These are phyloP conservation scores for Ephestia elutella DNA, from an alignment of 1,140 invertebrate genomes.

Conservation along the genomic window DNA sequence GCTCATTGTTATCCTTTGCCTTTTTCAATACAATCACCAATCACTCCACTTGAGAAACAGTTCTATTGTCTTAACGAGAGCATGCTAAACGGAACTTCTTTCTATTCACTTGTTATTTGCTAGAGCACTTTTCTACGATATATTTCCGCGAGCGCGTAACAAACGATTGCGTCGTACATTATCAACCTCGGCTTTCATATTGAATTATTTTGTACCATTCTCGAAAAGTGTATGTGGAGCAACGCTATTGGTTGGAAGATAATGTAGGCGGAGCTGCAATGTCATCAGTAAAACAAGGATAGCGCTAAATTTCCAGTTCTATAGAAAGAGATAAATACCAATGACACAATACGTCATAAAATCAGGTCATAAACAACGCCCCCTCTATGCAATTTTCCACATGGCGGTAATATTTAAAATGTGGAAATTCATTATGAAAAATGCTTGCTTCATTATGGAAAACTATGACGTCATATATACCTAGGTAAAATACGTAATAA, in stretches of 20 bases:
- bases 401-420: neutral
- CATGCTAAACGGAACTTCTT: conserved; percentile 15
- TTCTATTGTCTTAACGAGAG: conserved; percentile 23
- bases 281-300: conserved; percentile 28
- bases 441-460: no score
- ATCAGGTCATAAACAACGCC: neutral
- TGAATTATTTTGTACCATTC: conserved; percentile 38
- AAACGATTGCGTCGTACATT: conserved; percentile 59
- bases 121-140: conserved; percentile 47
- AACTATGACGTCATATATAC: no score
- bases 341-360: neutral
- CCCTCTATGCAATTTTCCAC: neutral
- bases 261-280: conserved; percentile 32
- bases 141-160: conserved; percentile 38
- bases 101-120: conserved; percentile 22
- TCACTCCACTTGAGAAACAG: conserved; percentile 24
- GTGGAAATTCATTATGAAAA: no score
- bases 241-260: conserved; percentile 45
- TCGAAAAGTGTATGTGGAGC: conserved; percentile 61
- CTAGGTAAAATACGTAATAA: no score
- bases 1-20: conserved; percentile 50
- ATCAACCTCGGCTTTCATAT: conserved; percentile 42
- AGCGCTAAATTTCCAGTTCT: conserved; percentile 9
- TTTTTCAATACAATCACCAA: conserved; percentile 35
- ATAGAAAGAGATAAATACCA: conserved; percentile 15